Percentiles rank a stretch among this genome's conserved stretches.
Conservation (phyloP, 2,797 vertebrate species). For the Semotilus atromaculatus region DNA sequence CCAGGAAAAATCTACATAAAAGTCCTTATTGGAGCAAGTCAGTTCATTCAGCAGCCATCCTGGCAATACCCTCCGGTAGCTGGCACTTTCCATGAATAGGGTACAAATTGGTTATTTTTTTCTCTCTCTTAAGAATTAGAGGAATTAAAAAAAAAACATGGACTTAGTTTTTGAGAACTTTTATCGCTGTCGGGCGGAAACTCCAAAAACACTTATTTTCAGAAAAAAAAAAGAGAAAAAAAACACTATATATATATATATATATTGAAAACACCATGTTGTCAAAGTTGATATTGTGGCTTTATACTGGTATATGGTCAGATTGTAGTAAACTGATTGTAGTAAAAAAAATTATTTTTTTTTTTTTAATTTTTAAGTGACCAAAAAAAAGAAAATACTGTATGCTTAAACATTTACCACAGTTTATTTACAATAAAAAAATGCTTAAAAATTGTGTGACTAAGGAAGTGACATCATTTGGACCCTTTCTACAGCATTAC, state of each 20-base stretch:
- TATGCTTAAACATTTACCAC: background rate
- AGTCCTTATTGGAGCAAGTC: conserved; percentile 63
- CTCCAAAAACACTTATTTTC: background rate
- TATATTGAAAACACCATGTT: too few species aligned
- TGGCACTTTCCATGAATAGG: background rate
- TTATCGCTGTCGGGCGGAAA: too few species aligned
- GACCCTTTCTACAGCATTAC: background rate
- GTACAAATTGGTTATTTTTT: background rate
- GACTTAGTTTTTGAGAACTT: background rate
- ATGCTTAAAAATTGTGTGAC: too few species aligned
- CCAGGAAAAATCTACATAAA: conserved; percentile 71
- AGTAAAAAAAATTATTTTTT: background rate
- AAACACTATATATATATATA: background rate
- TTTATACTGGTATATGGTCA: background rate
- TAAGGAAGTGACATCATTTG: background rate
- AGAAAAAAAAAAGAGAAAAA: background rate
- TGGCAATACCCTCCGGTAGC: background rate
- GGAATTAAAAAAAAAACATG: background rate
- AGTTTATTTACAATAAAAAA: background rate
- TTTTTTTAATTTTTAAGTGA: background rate
- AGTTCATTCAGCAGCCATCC: background rate
- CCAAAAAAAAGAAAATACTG: background rate
- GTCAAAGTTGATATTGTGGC: background rate
- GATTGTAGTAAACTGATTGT: background rate
- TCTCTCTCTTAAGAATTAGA: too few species aligned